Evolutionary conservation across 2,797 vertebrate species (phyloP), one percentile per base, ranked within the genome.

Genomic region (Eulemur coronatus): DNA sequence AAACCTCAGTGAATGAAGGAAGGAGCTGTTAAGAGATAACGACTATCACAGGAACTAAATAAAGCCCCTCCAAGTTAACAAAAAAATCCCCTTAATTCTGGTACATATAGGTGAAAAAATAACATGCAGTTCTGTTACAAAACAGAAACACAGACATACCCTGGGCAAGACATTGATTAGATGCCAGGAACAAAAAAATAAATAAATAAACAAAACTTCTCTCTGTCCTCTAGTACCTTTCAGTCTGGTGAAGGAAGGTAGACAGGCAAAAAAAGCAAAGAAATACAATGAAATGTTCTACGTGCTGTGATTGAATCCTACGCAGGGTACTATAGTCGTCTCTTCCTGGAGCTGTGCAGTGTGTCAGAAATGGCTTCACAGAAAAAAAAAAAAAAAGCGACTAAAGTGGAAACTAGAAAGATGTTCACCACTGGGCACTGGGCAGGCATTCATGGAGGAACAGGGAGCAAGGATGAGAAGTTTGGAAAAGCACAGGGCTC

Each of bases 241-340:
- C 8, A 5, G 2, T 85, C 7, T 69, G 15, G 1, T 30, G 17
- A 78, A 67, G 33, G 46, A 84, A 55, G 9, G 48, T 43, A 75
- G 5, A 7, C 28, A 52, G 24, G 26, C 11, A 8, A 73, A 14
- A 35, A 15, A 15, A n/a, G 17, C 13, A 52, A 72, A 28, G 15
- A 26, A 33, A n/a, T 5, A 4, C 20, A 24, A 35, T 2, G 30
- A 69, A 78, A 46, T 3, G 11, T 13, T 85, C 11, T 78, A 26
- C 1, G 9, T 12, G 4, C 30, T 78, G 0, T 3, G 10, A 11
- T 1, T 11, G 15, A n/a, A 15, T 78, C 12, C 22, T 59, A 30
- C 17, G 4, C 14, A 18, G 11, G 3, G 4, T 7, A 65, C 57
- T 17, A 17, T 2, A 11, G 11, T 22, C 10, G 1, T 85, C 35